Evolutionary conservation across 35 echinoderm and acorn worm genomes (phyloP).

Genomic region (Lytechinus pictus): DNA sequence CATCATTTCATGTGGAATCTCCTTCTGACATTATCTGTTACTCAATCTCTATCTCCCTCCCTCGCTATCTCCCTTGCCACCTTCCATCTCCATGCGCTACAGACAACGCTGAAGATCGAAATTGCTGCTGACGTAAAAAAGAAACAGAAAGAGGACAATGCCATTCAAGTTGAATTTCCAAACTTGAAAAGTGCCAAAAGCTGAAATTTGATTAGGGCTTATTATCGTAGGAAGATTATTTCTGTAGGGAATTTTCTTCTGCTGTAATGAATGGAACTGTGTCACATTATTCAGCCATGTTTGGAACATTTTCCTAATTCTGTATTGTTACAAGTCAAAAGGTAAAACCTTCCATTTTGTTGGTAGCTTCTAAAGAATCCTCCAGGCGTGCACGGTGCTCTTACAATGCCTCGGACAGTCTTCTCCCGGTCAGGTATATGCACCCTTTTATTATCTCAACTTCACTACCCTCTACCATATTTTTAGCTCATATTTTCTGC

Average conservation of each 20-base stretch:
- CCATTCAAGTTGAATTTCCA: conserved; percentile 10
- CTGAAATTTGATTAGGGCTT: not conserved
- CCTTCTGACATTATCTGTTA: not conserved
- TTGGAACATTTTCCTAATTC: not conserved
- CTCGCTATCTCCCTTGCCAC: not conserved
- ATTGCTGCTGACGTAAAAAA: not conserved
- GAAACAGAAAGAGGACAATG: not conserved
- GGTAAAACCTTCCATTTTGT: not conserved
- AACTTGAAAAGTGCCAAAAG: not conserved
- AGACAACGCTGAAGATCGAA: not conserved
- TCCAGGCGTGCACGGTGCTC: not conserved
- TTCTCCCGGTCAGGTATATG: not conserved
- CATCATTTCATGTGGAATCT: not conserved
- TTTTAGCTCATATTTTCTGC: not conserved
- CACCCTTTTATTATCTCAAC: not conserved
- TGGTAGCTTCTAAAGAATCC: not conserved
- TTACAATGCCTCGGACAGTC: not conserved
- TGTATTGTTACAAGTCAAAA: not conserved
- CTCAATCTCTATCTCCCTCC: not conserved
- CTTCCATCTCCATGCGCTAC: not conserved
- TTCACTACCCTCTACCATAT: not conserved
- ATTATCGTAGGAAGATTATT: not conserved
- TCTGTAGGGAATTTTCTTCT: not conserved
- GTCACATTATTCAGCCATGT: conserved; percentile 24
- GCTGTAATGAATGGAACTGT: conserved; percentile 15